Percentiles rank a stretch among this genome's conserved stretches.
These are phyloP conservation scores for Germaria angustata DNA, from an alignment of 2,888 invertebrate species.

Conservation along the genomic window DNA sequence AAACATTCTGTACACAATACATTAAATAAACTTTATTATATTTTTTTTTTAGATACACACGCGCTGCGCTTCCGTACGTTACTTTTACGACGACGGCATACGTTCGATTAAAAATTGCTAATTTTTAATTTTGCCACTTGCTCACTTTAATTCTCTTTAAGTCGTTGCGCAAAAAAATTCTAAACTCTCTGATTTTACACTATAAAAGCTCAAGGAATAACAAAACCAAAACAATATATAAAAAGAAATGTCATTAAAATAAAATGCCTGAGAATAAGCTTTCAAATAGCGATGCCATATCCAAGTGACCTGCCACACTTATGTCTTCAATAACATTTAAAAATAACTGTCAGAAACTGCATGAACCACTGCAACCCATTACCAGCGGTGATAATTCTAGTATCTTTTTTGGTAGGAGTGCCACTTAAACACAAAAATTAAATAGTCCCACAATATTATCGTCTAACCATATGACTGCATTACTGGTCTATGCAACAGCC, in stretches of 20 bases:
- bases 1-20: constrained; percentile 49
- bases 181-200: constrained; percentile 7
- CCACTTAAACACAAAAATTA: too few relatives aligned
- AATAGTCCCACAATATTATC: too few relatives aligned
- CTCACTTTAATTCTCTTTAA: constrained; percentile 42
- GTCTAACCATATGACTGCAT: too few relatives aligned
- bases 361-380: too few relatives aligned
- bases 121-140: constrained; percentile 64
- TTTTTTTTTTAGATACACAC: constrained; percentile 62
- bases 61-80: constrained; percentile 65
- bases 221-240: constrained; percentile 31
- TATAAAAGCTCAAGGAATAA: constrained; percentile 36
- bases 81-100: constrained; percentile 64
- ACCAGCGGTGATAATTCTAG: too few relatives aligned
- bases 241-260: constrained; percentile 35
- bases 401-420: too few relatives aligned
- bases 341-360: too few relatives aligned
- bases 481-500: too few relatives aligned
- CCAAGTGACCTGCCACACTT: background rate
- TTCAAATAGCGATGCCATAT: background rate
- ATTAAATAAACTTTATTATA: constrained; percentile 46
- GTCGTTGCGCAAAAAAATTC: constrained; percentile 18
- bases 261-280: constrained; percentile 10
- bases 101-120: constrained; percentile 67
- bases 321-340: too few relatives aligned